Evolutionary conservation across 1,140 invertebrate species (phyloP).

Genomic region (Zaprionus gabonicus): DNA sequence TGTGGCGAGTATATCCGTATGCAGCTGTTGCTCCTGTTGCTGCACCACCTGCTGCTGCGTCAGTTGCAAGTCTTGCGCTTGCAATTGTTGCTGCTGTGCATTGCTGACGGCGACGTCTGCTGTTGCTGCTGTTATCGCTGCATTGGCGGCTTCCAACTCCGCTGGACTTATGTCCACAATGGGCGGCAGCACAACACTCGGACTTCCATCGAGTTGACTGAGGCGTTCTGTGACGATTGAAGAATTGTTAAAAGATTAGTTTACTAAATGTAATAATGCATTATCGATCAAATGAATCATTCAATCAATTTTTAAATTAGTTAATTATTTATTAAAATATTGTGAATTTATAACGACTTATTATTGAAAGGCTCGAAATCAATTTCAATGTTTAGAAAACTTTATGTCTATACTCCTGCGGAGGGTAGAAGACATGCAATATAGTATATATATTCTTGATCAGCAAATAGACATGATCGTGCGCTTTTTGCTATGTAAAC

Average conservation of each 20-base stretch:
- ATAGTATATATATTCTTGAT: no score
- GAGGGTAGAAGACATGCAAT: no score
- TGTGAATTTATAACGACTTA: no score
- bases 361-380: no score
- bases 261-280: neutral
- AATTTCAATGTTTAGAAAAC: no score
- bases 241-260: neutral
- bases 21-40: constrained; percentile 39
- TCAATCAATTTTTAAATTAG: neutral
- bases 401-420: no score
- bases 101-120: neutral
- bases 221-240: constrained; percentile 64
- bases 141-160: constrained; percentile 16
- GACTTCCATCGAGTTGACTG: constrained; percentile 75
- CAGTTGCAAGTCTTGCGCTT: constrained; percentile 21
- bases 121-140: constrained; percentile 37
- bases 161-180: constrained; percentile 33
- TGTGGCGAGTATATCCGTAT: constrained; percentile 42
- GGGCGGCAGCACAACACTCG: constrained; percentile 26
- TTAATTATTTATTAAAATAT: no score
- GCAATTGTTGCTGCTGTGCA: constrained; percentile 25
- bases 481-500: no score
- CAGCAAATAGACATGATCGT: no score
- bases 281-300: neutral
- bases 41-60: constrained; percentile 23